A percentile compares a stretch with the other conserved stretches of the same genome.
Evolutionary conservation across 1,140 invertebrate species (phyloP).

Genomic region (Lysiphlebus fabarum): DNA sequence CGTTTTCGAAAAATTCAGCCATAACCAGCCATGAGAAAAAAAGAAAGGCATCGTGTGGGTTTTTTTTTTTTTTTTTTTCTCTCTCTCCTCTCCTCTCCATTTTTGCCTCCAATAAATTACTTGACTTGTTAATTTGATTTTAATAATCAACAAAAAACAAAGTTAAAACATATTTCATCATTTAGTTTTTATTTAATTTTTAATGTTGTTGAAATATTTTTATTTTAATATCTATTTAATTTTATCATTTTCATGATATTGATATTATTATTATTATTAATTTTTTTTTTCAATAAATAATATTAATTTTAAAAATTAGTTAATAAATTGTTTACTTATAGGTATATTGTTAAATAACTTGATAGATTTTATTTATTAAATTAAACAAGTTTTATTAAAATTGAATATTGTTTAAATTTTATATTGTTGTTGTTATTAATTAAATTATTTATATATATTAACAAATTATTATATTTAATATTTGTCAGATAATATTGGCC

Average conservation of each 20-base stretch:
- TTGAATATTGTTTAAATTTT: not conserved
- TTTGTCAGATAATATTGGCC: no score
- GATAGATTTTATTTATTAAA: no score
- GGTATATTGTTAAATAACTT: not conserved
- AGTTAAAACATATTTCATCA: not conserved
- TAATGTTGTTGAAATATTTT: no score
- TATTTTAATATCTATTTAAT: no score
- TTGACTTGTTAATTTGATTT: not conserved
- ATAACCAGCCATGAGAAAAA: not conserved
- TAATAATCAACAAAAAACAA: not conserved
- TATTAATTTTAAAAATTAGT: no score
- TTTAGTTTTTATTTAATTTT: not conserved
- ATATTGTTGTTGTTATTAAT: not conserved
- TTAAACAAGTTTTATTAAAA: no score
- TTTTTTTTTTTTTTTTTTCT: not conserved
- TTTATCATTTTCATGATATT: no score
- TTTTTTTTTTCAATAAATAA: no score
- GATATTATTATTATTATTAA: no score
- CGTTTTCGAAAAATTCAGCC: conserved; percentile 1
- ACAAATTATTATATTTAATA: not conserved
- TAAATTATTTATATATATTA: no score
- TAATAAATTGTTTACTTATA: not conserved
- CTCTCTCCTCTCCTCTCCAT: no score
- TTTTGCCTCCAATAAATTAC: not conserved
- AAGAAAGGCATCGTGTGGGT: conserved; percentile 1